Evolutionary conservation across 2,888 invertebrate genomes (phyloP).

Genomic region (Lydus trimaculatus): DNA sequence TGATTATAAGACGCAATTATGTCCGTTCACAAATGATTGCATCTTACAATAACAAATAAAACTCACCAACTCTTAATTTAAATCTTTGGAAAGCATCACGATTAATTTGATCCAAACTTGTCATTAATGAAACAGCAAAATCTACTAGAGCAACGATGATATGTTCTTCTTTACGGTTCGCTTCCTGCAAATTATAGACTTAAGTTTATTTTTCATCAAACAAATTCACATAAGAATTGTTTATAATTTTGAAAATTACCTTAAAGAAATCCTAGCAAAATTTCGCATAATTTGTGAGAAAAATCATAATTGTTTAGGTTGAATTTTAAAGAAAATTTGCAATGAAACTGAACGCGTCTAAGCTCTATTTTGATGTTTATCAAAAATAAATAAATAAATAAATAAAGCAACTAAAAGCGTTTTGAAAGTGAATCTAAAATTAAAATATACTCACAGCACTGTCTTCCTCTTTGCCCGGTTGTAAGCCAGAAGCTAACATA

Average conservation of each 20-base stretch:
- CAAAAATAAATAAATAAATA: background rate
- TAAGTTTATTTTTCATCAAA: slow-evolving; percentile 10
- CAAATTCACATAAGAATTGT: slow-evolving; percentile 3
- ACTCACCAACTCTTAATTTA: slow-evolving; percentile 88
- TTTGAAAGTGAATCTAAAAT: slow-evolving; percentile 10
- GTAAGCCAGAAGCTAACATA: slow-evolving; percentile 95
- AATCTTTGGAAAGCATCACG: slow-evolving; percentile 97
- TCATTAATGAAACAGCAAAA: slow-evolving; percentile 92
- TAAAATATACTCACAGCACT: slow-evolving; percentile 65
- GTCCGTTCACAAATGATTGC: too few relatives aligned
- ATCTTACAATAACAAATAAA: background rate
- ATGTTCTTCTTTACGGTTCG: slow-evolving; percentile 80
- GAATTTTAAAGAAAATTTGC: slow-evolving; percentile 20
- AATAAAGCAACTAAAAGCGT: slow-evolving; percentile 9
- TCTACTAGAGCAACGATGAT: slow-evolving; percentile 92
- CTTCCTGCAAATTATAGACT: slow-evolving; percentile 65
- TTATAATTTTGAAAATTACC: slow-evolving; percentile 36
- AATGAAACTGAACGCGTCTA: slow-evolving; percentile 10
- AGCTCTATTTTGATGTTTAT: background rate
- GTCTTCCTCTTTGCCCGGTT: slow-evolving; percentile 85
- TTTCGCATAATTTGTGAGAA: slow-evolving; percentile 20
- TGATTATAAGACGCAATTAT: too few relatives aligned
- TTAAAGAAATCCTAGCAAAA: slow-evolving; percentile 41
- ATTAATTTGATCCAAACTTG: slow-evolving; percentile 93
- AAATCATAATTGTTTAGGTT: background rate